Evolutionary conservation across 2,888 invertebrate species (phyloP).

Genomic region (Ormyrus labotus): DNA sequence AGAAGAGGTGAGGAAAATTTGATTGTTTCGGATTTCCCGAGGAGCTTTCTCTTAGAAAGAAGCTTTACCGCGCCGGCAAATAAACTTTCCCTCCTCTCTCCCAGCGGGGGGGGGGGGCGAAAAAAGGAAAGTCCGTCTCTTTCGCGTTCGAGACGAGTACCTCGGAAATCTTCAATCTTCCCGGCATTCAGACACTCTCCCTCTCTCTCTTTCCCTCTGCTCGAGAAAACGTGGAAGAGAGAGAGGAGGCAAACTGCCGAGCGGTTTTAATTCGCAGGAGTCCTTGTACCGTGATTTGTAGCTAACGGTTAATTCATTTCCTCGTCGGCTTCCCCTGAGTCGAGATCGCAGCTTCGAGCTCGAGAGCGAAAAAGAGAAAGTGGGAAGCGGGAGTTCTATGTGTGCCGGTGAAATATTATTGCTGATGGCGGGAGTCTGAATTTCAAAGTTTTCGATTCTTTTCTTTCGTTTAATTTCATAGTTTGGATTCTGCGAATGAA

Average conservation of each 20-base stretch:
- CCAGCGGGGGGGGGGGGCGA: background rate
- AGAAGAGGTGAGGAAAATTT: too few species aligned
- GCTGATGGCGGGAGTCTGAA: too few species aligned
- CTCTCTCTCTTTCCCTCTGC: too few species aligned
- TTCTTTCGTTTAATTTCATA: too few species aligned
- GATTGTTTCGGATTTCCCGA: too few species aligned
- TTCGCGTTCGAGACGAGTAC: slow-evolving; percentile 13
- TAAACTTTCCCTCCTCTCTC: too few species aligned
- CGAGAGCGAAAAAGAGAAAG: slow-evolving; percentile 11
- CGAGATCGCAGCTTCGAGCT: slow-evolving; percentile 6
- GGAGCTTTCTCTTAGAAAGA: too few species aligned
- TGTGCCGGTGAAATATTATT: background rate
- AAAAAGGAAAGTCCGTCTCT: slow-evolving; percentile 39
- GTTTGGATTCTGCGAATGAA: too few species aligned
- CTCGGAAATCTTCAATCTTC: slow-evolving; percentile 18
- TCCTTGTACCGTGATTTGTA: slow-evolving; percentile 63
- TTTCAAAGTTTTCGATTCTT: too few species aligned
- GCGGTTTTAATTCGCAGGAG: slow-evolving; percentile 26
- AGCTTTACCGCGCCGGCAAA: too few species aligned
- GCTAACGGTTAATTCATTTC: slow-evolving; percentile 64
- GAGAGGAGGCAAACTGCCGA: too few species aligned
- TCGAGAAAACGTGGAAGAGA: too few species aligned
- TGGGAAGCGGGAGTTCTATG: background rate
- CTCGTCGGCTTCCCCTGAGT: slow-evolving; percentile 48
- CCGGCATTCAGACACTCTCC: background rate